Conservation (phyloP, 2,113 vertebrate genomes). For the Dolichallabes microphthalmus region DNA sequence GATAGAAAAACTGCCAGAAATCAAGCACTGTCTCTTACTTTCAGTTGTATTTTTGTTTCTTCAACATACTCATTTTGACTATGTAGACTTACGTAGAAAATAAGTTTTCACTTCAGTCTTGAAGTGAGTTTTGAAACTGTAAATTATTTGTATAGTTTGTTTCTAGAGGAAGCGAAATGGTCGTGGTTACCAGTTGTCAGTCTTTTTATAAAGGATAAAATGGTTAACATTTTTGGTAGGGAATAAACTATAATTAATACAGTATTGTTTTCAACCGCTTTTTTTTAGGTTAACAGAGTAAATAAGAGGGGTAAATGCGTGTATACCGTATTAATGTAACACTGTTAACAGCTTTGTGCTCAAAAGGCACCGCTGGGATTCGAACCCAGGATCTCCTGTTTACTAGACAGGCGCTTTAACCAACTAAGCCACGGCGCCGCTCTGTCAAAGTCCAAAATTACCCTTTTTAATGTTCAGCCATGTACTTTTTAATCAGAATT, state of each 20-base stretch:
- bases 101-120: constrained; percentile 4
- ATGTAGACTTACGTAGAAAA: constrained; percentile 18
- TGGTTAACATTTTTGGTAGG: constrained; percentile 13
- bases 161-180: constrained; percentile 20
- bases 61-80: constrained; percentile 29
- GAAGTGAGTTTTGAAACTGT: constrained; percentile 44
- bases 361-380: constrained; percentile 31
- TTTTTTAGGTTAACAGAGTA: too few species aligned
- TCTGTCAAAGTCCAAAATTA: neutral
- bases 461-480: neutral
- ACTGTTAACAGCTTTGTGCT: fast-evolving
- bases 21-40: constrained; percentile 11
- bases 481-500: too few species aligned
- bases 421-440: constrained; percentile 24
- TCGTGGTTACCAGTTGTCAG: neutral
- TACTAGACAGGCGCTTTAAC: constrained; percentile 30
- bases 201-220: constrained; percentile 30
- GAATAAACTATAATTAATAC: constrained; percentile 27
- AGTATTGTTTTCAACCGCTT: neutral
- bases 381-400: constrained; percentile 31
- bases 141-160: constrained; percentile 61
- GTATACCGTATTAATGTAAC: neutral
- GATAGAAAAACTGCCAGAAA: constrained; percentile 12
- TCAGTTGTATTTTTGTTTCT: constrained; percentile 23
- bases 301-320: too few species aligned